These are phyloP conservation scores for Choristoneura fumiferana DNA, from an alignment of 1,140 invertebrate genomes.

Conservation along the genomic window DNA sequence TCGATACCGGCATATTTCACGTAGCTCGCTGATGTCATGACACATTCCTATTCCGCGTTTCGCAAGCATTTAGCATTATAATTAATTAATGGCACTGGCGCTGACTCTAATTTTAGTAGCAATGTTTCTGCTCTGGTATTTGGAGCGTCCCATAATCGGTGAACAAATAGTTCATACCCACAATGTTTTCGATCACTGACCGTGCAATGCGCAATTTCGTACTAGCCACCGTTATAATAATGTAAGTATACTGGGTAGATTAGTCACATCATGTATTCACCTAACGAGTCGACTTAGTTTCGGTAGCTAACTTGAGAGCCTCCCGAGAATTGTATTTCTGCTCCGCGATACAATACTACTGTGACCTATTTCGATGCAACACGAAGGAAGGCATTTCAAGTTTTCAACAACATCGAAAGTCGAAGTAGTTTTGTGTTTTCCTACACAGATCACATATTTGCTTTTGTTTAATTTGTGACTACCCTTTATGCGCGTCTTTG, in stretches of 20 bases:
- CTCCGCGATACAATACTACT: background rate
- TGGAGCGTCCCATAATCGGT: conserved; percentile 36
- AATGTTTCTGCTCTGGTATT: conserved; percentile 35
- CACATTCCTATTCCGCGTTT: background rate
- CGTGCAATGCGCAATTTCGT: conserved; percentile 49
- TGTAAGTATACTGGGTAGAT: conserved; percentile 18
- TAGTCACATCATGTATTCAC: conserved; percentile 5
- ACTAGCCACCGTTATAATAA: conserved; percentile 24
- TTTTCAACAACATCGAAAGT: background rate
- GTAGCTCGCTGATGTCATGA: no score
- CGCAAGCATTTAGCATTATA: conserved; percentile 26
- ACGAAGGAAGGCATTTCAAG: no score
- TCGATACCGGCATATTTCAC: no score
- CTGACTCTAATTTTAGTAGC: conserved; percentile 35
- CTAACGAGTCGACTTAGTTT: background rate
- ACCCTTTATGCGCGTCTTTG: no score
- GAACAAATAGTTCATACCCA: conserved; percentile 33
- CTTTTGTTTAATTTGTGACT: no score
- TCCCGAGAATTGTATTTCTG: background rate
- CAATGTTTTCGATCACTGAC: conserved; percentile 57
- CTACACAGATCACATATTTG: no score
- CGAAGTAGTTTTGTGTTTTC: no score
- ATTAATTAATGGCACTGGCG: conserved; percentile 36
- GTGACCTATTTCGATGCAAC: conserved; percentile 2
- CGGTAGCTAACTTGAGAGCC: background rate